Evolutionary conservation across 2,797 vertebrate species (phyloP).

Genomic region (Lateolabrax maculatus): DNA sequence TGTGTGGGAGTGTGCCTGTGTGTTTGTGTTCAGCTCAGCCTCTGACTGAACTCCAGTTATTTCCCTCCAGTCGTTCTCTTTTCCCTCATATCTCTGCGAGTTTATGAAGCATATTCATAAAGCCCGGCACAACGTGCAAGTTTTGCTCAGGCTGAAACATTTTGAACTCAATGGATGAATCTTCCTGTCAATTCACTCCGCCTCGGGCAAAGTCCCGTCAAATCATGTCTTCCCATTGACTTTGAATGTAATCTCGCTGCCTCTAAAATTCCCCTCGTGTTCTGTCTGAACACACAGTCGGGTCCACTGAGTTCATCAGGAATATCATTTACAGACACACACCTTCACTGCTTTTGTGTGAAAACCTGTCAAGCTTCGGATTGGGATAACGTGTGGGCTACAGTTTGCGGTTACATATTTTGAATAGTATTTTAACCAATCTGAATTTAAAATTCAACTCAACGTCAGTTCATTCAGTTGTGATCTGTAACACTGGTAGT

Average conservation of each 20-base stretch:
- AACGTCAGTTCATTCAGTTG: too few relatives aligned
- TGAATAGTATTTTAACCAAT: too few relatives aligned
- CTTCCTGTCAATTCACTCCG: too few relatives aligned
- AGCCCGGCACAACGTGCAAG: not conserved
- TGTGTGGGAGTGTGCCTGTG: constrained; percentile 5
- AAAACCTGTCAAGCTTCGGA: not conserved
- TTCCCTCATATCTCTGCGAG: not conserved
- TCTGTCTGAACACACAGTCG: not conserved
- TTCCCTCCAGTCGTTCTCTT: not conserved
- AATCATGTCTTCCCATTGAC: not conserved
- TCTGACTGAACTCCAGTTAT: not conserved
- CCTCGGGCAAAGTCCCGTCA: not conserved
- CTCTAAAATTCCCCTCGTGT: not conserved
- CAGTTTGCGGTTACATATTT: not conserved
- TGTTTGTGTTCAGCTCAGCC: not conserved
- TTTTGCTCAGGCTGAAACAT: constrained; percentile 13
- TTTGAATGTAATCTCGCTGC: not conserved
- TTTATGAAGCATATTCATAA: not conserved
- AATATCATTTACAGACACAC: too few relatives aligned
- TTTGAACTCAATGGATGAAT: not conserved
- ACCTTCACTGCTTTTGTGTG: not conserved
- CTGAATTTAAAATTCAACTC: not conserved
- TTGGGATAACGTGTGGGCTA: not conserved
- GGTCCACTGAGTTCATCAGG: not conserved
- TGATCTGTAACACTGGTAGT: not conserved